Evolutionary conservation across 2,113 vertebrate genomes (phyloP), one percentile per base, ranked within the genome.

Genomic region (Oxygymnocypris stewartii): DNA sequence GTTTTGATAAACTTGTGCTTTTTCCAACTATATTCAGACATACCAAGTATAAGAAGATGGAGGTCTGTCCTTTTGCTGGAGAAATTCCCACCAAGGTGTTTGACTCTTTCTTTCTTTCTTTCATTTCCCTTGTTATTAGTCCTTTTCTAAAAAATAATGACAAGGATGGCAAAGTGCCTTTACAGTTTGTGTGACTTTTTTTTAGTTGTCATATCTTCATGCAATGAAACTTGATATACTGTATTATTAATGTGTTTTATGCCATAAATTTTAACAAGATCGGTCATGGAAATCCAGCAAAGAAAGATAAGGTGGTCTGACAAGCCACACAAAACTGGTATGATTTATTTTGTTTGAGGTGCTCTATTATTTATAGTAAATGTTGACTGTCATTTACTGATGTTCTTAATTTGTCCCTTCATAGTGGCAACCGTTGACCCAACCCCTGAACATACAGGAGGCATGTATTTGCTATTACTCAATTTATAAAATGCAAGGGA

Each of bases 1-100:
- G 63, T 69, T 69, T 69, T 69, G 65, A 69, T 69, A 69, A 69
- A 69, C 61, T 63, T 63, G 61, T 63, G n/a, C n/a, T 63, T 59
- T 63, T 28, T 5, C 61, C 10, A 63, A 28, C n/a, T 25, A 63
- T 12, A 63, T n/a, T 25, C 59, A 25, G 59, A 63, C n/a, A 63
- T 23, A 6, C 16, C 54, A 65, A 65, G n/a, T 65, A 65, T 28
- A 1, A 65, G 61, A 25, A 63, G 61, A 28, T 65, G 61, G 61
- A 13, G 61, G 61, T 65, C 61, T 65, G 61, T 5, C n/a, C 61
- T 65, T n/a, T 65, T 65, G n/a, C 61, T 65, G 61, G n/a, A 65
- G n/a, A 12, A 25, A 6, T 28, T 28, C 61, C 61, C 61, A 65
- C 61, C n/a, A 13, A 65, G n/a, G 63, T 67, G 23, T 25, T 6